phyloP scores from a whole-genome alignment of 2,888 invertebrate genomes.

The Incurvaria masculella region DNA sequence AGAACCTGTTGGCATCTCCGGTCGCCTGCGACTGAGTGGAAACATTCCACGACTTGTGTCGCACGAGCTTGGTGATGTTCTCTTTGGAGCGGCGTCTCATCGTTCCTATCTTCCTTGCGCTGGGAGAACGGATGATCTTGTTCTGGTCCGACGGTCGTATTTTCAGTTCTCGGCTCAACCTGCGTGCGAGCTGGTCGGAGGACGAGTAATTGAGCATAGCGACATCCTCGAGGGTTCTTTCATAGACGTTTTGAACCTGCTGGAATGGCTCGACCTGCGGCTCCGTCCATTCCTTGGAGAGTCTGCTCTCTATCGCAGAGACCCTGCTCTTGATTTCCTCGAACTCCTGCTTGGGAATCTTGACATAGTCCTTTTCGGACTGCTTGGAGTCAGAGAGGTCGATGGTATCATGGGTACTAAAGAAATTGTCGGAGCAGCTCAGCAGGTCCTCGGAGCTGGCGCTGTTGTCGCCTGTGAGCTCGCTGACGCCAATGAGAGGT shows the following conservation, averaged over 20 bases:
- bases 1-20: slow-evolving; percentile 42
- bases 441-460: slow-evolving; percentile 43
- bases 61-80: slow-evolving; percentile 48
- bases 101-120: slow-evolving; percentile 76
- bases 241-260: slow-evolving; percentile 69
- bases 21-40: slow-evolving; percentile 39
- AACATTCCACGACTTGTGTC: slow-evolving; percentile 66
- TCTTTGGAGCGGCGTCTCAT: slow-evolving; percentile 71
- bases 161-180: slow-evolving; percentile 69
- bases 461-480: slow-evolving; percentile 34
- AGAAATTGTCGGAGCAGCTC: slow-evolving; percentile 43
- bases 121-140: slow-evolving; percentile 73
- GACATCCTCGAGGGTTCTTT: slow-evolving; percentile 68
- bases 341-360: slow-evolving; percentile 71
- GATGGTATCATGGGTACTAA: slow-evolving; percentile 43
- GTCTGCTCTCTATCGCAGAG: slow-evolving; percentile 66
- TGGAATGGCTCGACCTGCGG: slow-evolving; percentile 54
- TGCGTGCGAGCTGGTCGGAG: slow-evolving; percentile 67
- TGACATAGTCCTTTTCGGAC: slow-evolving; percentile 59
- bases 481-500: neutral
- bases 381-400: slow-evolving; percentile 43
- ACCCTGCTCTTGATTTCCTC: slow-evolving; percentile 75
- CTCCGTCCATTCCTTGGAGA: slow-evolving; percentile 65
- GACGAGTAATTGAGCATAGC: slow-evolving; percentile 60
- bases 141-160: slow-evolving; percentile 67